A percentile compares a stretch with the other conserved stretches of the same genome.
Conservation (phyloP, 2,888 invertebrate species). For the Suillia variegata region DNA sequence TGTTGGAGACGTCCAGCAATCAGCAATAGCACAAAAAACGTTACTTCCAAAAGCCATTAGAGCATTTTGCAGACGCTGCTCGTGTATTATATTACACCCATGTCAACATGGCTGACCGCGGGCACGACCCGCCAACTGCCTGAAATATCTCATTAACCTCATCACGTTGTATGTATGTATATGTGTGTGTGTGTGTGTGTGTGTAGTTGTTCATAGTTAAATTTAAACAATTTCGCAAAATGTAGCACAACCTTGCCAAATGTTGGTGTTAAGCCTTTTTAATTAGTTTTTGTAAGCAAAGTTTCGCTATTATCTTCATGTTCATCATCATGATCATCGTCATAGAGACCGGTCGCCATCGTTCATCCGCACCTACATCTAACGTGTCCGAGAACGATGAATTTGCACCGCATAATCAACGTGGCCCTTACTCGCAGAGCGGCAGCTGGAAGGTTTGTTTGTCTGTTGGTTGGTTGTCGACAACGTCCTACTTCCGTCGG, state of each 20-base stretch:
- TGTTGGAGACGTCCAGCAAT: too few species aligned
- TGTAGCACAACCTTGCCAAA: too few species aligned
- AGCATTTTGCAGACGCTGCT: not conserved
- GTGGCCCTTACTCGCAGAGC: not conserved
- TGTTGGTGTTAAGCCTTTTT: not conserved
- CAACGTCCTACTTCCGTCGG: too few species aligned
- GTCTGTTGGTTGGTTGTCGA: too few species aligned
- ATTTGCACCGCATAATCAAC: not conserved
- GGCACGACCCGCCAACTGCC: too few species aligned
- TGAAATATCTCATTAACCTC: too few species aligned
- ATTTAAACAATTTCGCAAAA: conserved; percentile 1
- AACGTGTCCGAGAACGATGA: conserved; percentile 6
- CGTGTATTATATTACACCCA: too few species aligned
- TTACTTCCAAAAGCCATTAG: too few species aligned
- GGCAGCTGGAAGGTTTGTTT: not conserved
- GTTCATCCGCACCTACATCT: conserved; percentile 3
- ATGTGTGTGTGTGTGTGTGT: too few species aligned
- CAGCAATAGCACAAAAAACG: not conserved
- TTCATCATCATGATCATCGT: not conserved
- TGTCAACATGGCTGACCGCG: too few species aligned
- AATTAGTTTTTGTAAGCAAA: not conserved
- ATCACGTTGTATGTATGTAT: too few species aligned
- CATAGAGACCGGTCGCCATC: not conserved
- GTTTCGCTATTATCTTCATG: not conserved
- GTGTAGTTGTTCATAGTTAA: too few species aligned